These are phyloP conservation scores for Lasioglossum pauxillum DNA, from an alignment of 2,888 invertebrate species.

Conservation along the genomic window DNA sequence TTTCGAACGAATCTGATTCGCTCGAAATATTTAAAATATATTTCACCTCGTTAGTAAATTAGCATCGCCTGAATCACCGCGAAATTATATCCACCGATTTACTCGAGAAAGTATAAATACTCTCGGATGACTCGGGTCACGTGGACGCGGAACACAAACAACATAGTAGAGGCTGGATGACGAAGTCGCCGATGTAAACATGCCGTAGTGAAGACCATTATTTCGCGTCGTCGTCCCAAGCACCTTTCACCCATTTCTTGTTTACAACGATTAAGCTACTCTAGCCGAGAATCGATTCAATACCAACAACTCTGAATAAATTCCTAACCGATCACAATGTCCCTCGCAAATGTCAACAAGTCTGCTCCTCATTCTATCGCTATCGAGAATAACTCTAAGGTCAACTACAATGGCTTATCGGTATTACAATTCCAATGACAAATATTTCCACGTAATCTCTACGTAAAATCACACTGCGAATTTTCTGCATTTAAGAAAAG, in stretches of 20 bases:
- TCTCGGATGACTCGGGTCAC: background rate
- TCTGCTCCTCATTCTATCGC: background rate
- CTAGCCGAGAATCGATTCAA: background rate
- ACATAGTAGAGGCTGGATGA: slow-evolving; percentile 4
- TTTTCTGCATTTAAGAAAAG: background rate
- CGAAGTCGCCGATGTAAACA: slow-evolving; percentile 2
- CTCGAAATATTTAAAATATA: background rate
- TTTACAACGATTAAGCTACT: background rate
- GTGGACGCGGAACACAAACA: background rate
- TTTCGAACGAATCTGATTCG: background rate
- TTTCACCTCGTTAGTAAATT: background rate
- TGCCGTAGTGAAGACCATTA: background rate
- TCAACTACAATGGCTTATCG: background rate
- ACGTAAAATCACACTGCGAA: background rate
- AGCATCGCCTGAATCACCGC: background rate
- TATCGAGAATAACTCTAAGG: background rate
- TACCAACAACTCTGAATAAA: background rate
- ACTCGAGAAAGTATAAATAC: slow-evolving; percentile 1
- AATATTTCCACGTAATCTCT: background rate
- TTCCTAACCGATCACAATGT: background rate
- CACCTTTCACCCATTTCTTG: background rate
- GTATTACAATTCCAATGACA: background rate
- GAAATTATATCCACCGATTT: no score
- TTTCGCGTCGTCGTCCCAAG: background rate
- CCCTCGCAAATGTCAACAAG: background rate